Evolutionary conservation across 2,113 vertebrate species (phyloP), one percentile per base, ranked within the genome.

Genomic region (Carollia perspicillata): DNA sequence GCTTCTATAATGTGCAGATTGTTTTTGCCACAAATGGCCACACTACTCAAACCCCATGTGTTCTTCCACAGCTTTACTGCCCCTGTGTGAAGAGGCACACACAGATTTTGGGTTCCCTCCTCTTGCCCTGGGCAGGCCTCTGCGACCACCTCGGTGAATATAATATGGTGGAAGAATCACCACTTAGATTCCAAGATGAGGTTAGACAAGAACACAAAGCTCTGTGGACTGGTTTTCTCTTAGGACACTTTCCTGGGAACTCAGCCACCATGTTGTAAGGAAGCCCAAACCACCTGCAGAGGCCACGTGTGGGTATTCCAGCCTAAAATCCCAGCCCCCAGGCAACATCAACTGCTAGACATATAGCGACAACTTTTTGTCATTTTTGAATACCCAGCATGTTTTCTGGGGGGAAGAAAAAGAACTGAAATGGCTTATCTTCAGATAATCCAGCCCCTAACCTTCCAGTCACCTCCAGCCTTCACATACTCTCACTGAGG

Each of bases 341-440:
- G 58, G 23, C 53, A 86, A 20, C 12, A 90, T 33, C 28, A 51
- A 8, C 35, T 51, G 28, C 16, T 66, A 22, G 51, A 69, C 2
- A 23, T 68, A 49, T 23, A 47, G 47, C n/a, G 44, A 98, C 98
- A 98, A 97, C 98, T 98, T 99, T 99, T 98, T 98, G 97, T 99
- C 98, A 99, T 98, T 99, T 99, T 98, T 96, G 97, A 98, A 98
- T 97, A 96, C 75, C 65, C 65, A 78, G 79, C 40, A 53, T 97
- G 84, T 98, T 95, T 98, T 97, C 84, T 86, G 90, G 42, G 65
- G 90, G 84, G 97, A 60, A 68, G 81, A 97, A 98, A 98, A 98
- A 99, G 98, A 96, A 98, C 88, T 98, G 98, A 98, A 98, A 98
- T 98, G 98, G 98, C 96, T 99, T 99, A 99, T 75, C 47, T 78